These are phyloP conservation scores for Bucorvus abyssinicus DNA, from an alignment of 2,797 vertebrate genomes.

Conservation along the genomic window DNA sequence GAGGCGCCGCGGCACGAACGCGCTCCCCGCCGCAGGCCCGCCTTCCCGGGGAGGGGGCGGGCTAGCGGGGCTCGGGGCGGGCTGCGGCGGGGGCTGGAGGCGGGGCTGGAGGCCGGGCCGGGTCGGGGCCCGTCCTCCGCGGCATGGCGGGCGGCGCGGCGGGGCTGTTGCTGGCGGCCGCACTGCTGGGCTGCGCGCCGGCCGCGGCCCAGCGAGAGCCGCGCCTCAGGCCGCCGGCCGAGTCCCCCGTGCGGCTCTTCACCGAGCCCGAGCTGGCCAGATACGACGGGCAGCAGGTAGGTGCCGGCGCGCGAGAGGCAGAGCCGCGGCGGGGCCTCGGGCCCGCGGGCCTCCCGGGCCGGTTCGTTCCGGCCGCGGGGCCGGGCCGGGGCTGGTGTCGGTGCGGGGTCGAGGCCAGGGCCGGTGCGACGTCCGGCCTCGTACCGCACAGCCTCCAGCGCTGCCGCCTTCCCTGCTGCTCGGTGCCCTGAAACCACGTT, in stretches of 20 bases:
- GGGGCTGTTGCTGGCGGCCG: not conserved
- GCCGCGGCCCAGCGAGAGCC: not conserved
- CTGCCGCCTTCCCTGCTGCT: not conserved
- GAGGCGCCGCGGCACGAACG: accelerated
- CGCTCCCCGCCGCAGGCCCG: not conserved
- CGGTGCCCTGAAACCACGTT: not conserved
- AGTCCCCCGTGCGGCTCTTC: conserved; percentile 84
- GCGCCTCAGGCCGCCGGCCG: conserved; percentile 31
- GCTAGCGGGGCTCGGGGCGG: too few relatives aligned
- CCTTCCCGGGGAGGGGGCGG: not conserved
- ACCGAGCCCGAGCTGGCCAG: conserved; percentile 87
- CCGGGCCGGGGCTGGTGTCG: not conserved
- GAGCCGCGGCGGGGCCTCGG: not conserved
- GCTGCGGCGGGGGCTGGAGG: not conserved
- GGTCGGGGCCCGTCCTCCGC: not conserved
- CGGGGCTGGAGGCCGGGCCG: not conserved
- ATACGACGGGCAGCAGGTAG: conserved; percentile 87
- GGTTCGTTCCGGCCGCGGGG: too few relatives aligned
- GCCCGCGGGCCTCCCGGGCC: not conserved
- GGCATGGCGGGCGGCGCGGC: not conserved
- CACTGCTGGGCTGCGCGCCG: not conserved
- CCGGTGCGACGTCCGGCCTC: not conserved
- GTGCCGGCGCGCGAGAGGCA: not conserved
- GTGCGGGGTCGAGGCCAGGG: not conserved
- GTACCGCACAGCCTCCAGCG: not conserved